Conservation (phyloP, 2,113 vertebrate genomes). For the Anhinga rufa region DNA sequence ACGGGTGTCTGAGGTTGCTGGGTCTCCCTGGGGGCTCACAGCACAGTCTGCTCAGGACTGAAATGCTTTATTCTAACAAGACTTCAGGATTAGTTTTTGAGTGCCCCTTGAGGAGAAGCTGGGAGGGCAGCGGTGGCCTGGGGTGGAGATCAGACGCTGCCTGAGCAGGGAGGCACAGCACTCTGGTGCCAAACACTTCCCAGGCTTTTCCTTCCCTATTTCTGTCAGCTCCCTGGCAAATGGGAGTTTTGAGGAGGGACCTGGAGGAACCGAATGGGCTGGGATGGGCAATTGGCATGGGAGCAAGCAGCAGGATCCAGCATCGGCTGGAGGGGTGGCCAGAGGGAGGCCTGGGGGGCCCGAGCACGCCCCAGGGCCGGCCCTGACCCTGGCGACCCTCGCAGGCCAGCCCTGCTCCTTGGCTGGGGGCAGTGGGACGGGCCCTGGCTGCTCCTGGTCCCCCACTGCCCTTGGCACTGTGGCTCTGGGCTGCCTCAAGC, state of each 20-base stretch:
- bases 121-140: background rate
- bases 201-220: background rate
- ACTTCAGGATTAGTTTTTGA: background rate
- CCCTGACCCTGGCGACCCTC: background rate
- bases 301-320: background rate
- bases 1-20: background rate
- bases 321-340: too few species aligned
- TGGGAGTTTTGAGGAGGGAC: background rate
- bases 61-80: background rate
- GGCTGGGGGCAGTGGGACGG: rapidly evolving
- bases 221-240: background rate
- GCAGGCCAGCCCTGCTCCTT: background rate
- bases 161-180: background rate
- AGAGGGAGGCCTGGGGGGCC: background rate
- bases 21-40: background rate
- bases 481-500: rapidly evolving
- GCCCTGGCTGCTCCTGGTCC: background rate
- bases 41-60: background rate
- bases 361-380: background rate
- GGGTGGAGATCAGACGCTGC: background rate
- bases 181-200: rapidly evolving
- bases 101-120: background rate
- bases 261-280: rapidly evolving
- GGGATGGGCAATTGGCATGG: too few species aligned
- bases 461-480: rapidly evolving